A percentile compares a stretch with the other conserved stretches of the same genome.
Evolutionary conservation across 2,888 invertebrate species (phyloP).

Genomic region (Mayetiola destructor): DNA sequence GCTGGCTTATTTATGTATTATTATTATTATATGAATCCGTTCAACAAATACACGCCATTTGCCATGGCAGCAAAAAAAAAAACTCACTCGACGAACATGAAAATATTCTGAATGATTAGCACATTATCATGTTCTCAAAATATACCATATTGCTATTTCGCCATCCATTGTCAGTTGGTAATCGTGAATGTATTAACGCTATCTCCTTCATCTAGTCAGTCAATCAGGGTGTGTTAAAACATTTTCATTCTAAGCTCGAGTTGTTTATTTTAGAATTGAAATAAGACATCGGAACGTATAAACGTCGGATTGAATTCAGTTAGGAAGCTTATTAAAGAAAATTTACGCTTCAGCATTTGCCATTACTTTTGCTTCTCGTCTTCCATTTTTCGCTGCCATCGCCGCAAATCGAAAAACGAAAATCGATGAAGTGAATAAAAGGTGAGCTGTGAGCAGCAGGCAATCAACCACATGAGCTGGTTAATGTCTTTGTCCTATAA

Average conservation of each 20-base stretch:
- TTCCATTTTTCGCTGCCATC: not conserved
- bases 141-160: too few relatives aligned
- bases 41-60: not conserved
- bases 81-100: constrained; percentile 5
- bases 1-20: not conserved
- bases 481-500: constrained; percentile 13
- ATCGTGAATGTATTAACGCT: too few relatives aligned
- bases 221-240: too few relatives aligned
- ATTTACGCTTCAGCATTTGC: not conserved
- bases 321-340: constrained; percentile 10
- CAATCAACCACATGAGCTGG: too few relatives aligned
- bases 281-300: too few relatives aligned
- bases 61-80: not conserved
- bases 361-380: not conserved
- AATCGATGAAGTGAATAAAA: too few relatives aligned
- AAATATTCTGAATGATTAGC: constrained; percentile 10
- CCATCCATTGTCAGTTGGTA: too few relatives aligned
- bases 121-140: constrained; percentile 13
- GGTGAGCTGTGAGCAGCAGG: too few relatives aligned
- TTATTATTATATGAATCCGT: not conserved
- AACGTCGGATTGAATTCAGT: too few relatives aligned
- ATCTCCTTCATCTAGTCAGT: too few relatives aligned
- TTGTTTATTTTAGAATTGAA: too few relatives aligned
- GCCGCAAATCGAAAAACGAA: not conserved
- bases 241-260: too few relatives aligned